phyloP scores from a whole-genome alignment of 2,888 invertebrate genomes.

The Stegana nigrithorax region DNA sequence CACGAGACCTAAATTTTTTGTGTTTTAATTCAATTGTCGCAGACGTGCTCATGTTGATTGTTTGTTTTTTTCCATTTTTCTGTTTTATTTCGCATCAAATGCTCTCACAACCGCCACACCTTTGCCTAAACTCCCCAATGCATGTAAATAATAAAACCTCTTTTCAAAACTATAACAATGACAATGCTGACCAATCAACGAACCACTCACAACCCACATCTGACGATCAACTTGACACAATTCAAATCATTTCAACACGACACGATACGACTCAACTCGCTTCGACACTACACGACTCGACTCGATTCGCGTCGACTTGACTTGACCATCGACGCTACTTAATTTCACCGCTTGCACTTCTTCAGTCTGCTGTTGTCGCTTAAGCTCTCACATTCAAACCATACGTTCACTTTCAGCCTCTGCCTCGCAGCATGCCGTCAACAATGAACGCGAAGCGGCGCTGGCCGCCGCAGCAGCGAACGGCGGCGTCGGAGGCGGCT shows the following conservation, averaged over 20 bases:
- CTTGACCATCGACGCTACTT: too few relatives aligned
- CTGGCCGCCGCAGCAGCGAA: constrained; percentile 43
- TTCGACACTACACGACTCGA: too few relatives aligned
- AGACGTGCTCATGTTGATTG: background rate
- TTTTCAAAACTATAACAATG: too few relatives aligned
- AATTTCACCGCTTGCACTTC: constrained; percentile 34
- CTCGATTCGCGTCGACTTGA: too few relatives aligned
- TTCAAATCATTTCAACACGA: background rate
- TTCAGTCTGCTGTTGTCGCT: constrained; percentile 60
- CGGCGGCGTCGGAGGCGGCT: constrained; percentile 41
- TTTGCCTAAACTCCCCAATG: background rate
- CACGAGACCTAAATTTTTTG: too few relatives aligned
- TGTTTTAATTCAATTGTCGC: constrained; percentile 22
- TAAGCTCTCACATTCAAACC: constrained; percentile 63
- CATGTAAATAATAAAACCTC: background rate
- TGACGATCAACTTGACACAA: constrained; percentile 1
- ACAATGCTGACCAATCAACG: background rate
- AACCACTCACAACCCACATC: constrained; percentile 5
- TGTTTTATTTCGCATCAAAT: constrained; percentile 16
- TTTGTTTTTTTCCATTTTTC: constrained; percentile 28
- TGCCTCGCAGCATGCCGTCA: constrained; percentile 65
- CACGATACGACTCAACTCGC: too few relatives aligned
- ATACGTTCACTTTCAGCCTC: constrained; percentile 66
- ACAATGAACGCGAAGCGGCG: constrained; percentile 64
- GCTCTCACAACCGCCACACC: background rate